A percentile compares a stretch with the other conserved stretches of the same genome.
Conservation (phyloP, 2,113 vertebrate genomes). For the Muscicapa adusta region DNA sequence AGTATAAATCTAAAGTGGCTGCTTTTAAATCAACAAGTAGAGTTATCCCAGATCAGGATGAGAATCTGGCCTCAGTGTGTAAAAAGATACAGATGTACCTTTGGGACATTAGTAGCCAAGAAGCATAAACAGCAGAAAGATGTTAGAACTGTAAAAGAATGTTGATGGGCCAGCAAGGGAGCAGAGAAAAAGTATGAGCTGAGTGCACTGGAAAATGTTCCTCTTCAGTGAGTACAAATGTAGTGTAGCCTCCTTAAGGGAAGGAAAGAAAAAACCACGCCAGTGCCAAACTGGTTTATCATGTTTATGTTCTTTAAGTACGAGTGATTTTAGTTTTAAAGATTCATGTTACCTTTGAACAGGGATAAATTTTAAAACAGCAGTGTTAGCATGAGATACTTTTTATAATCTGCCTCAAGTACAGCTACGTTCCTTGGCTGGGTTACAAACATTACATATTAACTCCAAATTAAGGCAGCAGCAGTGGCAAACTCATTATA, state of each 20-base stretch:
- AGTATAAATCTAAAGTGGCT: slow-evolving; percentile 15
- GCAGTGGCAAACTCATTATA: slow-evolving; percentile 39
- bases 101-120: not conserved
- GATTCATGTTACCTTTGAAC: slow-evolving; percentile 60
- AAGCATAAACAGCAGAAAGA: not conserved
- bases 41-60: not conserved
- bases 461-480: slow-evolving; percentile 64
- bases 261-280: not conserved
- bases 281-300: slow-evolving; percentile 51
- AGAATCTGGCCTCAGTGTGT: not conserved
- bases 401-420: slow-evolving; percentile 40
- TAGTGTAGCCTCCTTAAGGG: slow-evolving; percentile 20
- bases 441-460: slow-evolving; percentile 58
- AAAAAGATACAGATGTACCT: slow-evolving; percentile 32
- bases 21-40: slow-evolving; percentile 17
- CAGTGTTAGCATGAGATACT: slow-evolving; percentile 30
- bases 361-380: slow-evolving; percentile 47
- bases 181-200: not conserved
- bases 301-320: slow-evolving; percentile 56
- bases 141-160: not conserved
- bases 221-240: not conserved
- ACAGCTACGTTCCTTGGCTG: slow-evolving; percentile 18
- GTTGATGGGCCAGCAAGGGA: slow-evolving; percentile 1
- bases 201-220: not conserved
- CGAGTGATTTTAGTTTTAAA: slow-evolving; percentile 42